Percentiles rank a stretch among this genome's conserved stretches.
Conservation (phyloP, 2,797 vertebrate species). For the Tinamus major region DNA sequence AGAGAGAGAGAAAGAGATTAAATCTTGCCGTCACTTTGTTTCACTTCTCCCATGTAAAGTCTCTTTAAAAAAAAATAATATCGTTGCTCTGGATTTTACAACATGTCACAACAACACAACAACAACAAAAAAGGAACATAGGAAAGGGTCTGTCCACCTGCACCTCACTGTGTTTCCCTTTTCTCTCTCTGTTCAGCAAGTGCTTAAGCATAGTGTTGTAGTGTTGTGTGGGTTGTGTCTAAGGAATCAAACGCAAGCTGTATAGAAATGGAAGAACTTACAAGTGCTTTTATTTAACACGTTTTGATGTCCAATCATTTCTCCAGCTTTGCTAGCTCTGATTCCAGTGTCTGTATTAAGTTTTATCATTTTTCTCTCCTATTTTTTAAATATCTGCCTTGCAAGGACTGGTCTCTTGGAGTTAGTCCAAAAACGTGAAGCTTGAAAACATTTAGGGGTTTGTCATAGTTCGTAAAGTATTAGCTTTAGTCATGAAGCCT, state of each 20-base stretch:
- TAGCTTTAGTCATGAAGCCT: not conserved
- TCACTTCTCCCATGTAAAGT: not conserved
- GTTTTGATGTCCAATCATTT: not conserved
- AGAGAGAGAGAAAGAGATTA: not conserved
- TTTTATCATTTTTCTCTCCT: not conserved
- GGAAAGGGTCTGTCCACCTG: not conserved
- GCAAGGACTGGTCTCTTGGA: not conserved
- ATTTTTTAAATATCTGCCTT: not conserved
- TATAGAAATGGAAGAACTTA: not conserved
- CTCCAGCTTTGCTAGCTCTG: not conserved
- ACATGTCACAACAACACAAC: not conserved
- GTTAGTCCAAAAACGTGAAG: not conserved
- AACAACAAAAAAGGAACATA: not conserved
- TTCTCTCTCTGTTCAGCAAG: not conserved
- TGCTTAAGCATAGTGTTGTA: not conserved
- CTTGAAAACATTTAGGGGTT: not conserved
- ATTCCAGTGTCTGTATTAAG: not conserved
- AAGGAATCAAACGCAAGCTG: not conserved
- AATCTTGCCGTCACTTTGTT: not conserved
- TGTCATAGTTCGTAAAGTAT: not conserved
- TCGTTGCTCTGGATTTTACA: not conserved
- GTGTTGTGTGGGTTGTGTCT: not conserved
- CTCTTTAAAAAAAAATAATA: too few species aligned
- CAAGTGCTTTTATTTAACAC: not conserved
- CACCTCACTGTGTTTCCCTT: not conserved